phyloP scores from a whole-genome alignment of 1,140 invertebrate genomes.

The Galleria mellonella region DNA sequence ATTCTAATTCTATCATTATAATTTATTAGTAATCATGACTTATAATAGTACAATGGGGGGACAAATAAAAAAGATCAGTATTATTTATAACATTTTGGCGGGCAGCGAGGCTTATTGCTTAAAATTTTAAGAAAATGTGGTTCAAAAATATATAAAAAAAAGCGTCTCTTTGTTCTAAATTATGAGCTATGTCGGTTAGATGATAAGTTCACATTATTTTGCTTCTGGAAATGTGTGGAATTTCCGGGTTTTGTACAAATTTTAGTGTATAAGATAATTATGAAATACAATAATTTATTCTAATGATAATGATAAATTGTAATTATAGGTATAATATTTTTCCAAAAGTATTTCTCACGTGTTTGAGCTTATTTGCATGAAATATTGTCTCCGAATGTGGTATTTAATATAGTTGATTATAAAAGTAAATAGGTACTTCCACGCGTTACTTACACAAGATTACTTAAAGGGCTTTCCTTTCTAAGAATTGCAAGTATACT shows the following conservation, averaged over 20 bases:
- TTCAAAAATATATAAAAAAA: conserved; percentile 18
- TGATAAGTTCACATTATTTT: conserved; percentile 29
- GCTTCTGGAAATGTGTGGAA: conserved; percentile 28
- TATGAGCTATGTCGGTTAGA: conserved; percentile 60
- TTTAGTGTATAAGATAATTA: background rate
- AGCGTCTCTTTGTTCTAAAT: conserved; percentile 60
- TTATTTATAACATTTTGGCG: conserved; percentile 17
- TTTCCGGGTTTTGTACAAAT: conserved; percentile 7
- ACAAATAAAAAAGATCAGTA: conserved; percentile 8
- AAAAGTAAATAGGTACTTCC: background rate
- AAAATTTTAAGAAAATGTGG: conserved; percentile 7
- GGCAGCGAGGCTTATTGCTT: conserved; percentile 35
- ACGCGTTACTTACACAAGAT: too few relatives aligned
- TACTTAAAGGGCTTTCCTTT: too few relatives aligned
- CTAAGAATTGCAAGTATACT: too few relatives aligned
- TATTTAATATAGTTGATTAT: background rate
- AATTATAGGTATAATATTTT: conserved; percentile 1
- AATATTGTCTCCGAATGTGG: background rate
- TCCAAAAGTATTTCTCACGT: background rate
- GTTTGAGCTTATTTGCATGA: too few relatives aligned
- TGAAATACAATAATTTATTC: background rate
- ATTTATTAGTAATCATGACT: too few relatives aligned
- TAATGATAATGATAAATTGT: background rate
- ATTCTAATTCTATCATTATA: too few relatives aligned
- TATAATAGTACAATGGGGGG: too few relatives aligned